phyloP scores from a whole-genome alignment of 2,888 invertebrate genomes.

The Bugulina stolonifera region DNA sequence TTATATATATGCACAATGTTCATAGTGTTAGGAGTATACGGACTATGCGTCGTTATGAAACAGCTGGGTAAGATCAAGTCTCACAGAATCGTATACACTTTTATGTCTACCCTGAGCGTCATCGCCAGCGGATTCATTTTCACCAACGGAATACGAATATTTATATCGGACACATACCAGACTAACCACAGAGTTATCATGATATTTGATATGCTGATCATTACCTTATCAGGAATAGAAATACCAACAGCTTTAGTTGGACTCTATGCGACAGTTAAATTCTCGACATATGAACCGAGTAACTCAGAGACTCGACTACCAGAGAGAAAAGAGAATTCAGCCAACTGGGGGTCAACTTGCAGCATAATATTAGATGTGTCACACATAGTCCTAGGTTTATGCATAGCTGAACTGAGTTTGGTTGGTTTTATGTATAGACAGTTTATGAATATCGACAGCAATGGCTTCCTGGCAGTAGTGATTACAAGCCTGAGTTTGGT shows the following conservation, averaged over 20 bases:
- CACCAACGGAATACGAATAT: neutral
- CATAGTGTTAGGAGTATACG: conserved; percentile 16
- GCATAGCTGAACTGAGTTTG: conserved; percentile 3
- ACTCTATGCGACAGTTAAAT: neutral
- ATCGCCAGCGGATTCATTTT: conserved; percentile 11
- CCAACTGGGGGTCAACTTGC: neutral
- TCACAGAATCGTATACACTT: neutral
- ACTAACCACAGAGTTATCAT: neutral
- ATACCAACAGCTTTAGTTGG: neutral
- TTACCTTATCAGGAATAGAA: conserved; percentile 2
- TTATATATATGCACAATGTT: conserved; percentile 9
- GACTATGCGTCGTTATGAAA: conserved; percentile 6
- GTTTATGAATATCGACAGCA: conserved; percentile 14
- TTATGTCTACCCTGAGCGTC: neutral
- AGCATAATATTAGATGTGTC: neutral
- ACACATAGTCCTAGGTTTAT: conserved; percentile 16
- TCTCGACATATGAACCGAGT: neutral
- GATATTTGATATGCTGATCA: neutral
- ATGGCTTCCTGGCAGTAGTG: neutral
- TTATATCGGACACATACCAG: neutral
- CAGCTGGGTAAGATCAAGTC: neutral
- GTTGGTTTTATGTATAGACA: conserved; percentile 14
- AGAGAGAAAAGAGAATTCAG: neutral
- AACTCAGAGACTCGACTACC: neutral
- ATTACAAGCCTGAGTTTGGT: conserved; percentile 12